phyloP scores from a whole-genome alignment of 2,797 vertebrate genomes.

The Syngnathus rostellatus region DNA sequence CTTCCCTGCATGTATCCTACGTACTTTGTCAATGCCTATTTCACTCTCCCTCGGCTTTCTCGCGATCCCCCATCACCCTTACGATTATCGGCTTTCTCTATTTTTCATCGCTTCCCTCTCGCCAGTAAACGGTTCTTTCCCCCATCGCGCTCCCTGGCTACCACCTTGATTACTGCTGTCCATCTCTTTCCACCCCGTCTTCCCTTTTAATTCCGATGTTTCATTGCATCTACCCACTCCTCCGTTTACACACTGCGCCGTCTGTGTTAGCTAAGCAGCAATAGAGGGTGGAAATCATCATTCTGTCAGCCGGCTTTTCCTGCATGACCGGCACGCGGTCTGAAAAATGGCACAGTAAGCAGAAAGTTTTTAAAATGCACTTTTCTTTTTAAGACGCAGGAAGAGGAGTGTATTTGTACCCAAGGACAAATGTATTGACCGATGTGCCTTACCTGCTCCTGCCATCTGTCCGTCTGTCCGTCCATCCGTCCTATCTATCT shows the following conservation, averaged over 20 bases:
- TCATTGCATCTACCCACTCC: not conserved
- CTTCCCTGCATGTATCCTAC: constrained; percentile 5
- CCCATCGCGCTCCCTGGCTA: constrained; percentile 5
- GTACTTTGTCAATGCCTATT: constrained; percentile 60
- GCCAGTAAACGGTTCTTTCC: constrained; percentile 48
- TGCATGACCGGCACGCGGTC: constrained; percentile 56
- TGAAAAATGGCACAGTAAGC: constrained; percentile 48
- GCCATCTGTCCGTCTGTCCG: not conserved
- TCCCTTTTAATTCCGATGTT: not conserved
- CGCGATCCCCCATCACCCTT: constrained; percentile 43
- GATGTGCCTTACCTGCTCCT: not conserved
- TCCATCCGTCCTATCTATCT: not conserved
- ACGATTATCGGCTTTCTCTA: constrained; percentile 53
- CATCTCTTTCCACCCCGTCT: not conserved
- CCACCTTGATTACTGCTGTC: constrained; percentile 1
- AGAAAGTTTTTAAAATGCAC: constrained; percentile 52
- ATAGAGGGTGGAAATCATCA: constrained; percentile 40
- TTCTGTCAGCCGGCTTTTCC: constrained; percentile 56
- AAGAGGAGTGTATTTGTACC: no score
- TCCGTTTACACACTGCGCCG: not conserved
- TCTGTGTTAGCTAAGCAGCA: constrained; percentile 2
- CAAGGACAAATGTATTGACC: not conserved
- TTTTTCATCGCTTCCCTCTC: constrained; percentile 32
- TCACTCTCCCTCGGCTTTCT: constrained; percentile 41
- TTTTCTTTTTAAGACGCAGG: constrained; percentile 26